Base-by-base conservation (phyloP, 2,888 invertebrate genomes). In the Hesperia comma region DNA sequence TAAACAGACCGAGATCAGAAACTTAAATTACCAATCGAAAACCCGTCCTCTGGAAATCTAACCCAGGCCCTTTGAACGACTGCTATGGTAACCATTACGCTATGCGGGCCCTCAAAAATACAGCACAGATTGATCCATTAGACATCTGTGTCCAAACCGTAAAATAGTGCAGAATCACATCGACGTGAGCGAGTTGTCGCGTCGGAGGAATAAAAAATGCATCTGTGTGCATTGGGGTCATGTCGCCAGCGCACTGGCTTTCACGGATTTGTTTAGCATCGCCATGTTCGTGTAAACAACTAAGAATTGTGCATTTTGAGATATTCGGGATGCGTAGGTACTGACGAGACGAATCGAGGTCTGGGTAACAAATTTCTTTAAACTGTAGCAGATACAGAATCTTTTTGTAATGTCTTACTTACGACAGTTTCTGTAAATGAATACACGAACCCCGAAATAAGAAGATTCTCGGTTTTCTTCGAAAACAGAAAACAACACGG, bases 251-350 rank as follows among this genome's bases (percentile, higher is more conserved):
- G 53, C n/a, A 51, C 58, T 58, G 53, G 64, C 58, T 58, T 66
- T 66, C 58, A 60, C 64, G 64, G 58, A 58, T 66, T 66, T 66
- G 43, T 58, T 66, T 64, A 64, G 58, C 58, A 58, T 64, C 58
- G 58, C 46, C 41, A 51, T 64, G 41, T 43, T 56, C 53, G 15
- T 49, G 58, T 58, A 60, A 66, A 66, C 64, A 62, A 62, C 61
- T 40, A 57, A 33, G 63, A 64, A 57, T 57, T 64, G 63, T 63
- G 51, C 57, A 63, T 57, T 63, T 51, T 51, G 49, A 63, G 63
- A 46, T 56, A 63, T 63, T 56, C 63, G 21, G 63, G 6, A 19
- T 56, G 49, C 46, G 63, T n/a, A n/a, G n/a, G n/a, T 57, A 37
- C 43, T 8, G 12, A 43, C 5, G 19, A 32, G 33, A 21, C 14